Conservation (phyloP, 2,113 vertebrate genomes). For the Turnix velox region DNA sequence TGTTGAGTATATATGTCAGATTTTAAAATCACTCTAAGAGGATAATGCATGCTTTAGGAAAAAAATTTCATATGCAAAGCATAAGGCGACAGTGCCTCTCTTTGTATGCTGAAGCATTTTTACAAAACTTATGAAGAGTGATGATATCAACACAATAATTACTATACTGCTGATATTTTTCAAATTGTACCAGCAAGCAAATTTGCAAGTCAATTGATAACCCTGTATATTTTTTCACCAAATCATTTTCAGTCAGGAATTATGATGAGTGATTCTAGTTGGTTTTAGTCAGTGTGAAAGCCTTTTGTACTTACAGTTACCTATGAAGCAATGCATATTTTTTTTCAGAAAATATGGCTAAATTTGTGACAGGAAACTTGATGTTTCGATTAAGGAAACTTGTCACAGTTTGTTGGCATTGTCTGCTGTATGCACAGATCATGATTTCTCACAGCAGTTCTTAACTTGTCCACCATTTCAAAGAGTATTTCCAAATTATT, state of each 20-base stretch:
- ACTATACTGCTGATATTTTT: not conserved
- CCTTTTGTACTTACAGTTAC: not conserved
- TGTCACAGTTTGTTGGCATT: not conserved
- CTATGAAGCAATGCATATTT: not conserved
- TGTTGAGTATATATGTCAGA: not conserved
- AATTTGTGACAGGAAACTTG: not conserved
- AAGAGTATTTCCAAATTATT: not conserved
- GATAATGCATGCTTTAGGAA: not conserved
- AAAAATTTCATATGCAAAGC: not conserved
- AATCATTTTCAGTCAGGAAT: not conserved
- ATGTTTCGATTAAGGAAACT: not conserved
- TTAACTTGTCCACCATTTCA: not conserved
- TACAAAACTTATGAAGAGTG: not conserved
- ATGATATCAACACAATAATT: not conserved
- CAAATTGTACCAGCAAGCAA: not conserved
- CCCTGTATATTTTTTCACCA: not conserved
- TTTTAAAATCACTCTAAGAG: not conserved
- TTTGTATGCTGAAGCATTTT: not conserved
- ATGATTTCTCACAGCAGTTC: not conserved
- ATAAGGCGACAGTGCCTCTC: not conserved
- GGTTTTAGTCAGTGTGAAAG: not conserved
- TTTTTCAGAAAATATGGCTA: not conserved
- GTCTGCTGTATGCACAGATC: not conserved
- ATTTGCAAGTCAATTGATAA: not conserved
- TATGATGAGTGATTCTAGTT: not conserved